Evolutionary conservation across 2,888 invertebrate species (phyloP), one percentile per base, ranked within the genome.

Genomic region (Steromphala cineraria): DNA sequence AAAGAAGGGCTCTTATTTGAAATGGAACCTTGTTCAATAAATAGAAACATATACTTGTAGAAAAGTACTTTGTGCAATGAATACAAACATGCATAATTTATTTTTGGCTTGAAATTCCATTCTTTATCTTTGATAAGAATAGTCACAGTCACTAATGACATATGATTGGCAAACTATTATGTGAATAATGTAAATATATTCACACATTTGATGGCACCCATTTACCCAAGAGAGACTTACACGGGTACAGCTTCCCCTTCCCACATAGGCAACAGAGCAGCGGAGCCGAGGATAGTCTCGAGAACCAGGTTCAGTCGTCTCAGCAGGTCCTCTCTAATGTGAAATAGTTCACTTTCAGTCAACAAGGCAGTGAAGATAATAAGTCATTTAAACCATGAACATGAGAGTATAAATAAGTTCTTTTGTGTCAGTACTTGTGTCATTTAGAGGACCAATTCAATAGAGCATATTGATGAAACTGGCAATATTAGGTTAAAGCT

Each of bases 241-340:
- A 71, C 71, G n/a, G 71, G 40, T 24, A 94, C 87, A 21, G 92
- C 87, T 40, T 93, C 92, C 91, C 96, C 96, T 36, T 96, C 94
- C 94, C 96, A 96, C 80, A 95, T 93, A 2, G 97, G 97, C 81
- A 97, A 93, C 80, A 96, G 94, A 77, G 94, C 94, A 78, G 96
- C 95, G 24, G 94, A 92, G 78, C 96, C 96, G 1, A 95, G 95
- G 82, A 97, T 90, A 67, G 95, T 94, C 13, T 96, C 95, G 78
- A 95, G 94, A 0, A 97, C 94, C 24, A 97, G 95, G 87, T 94
- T 95, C 84, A 98, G 94, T 76, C 95, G 95, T 55, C 95, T 94
- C 76, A 96, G 93, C 71, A 97, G 94, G 79, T 96, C 95, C 81
- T 96, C 96, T 77, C 96, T 95, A 88, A n/a, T 93, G 92, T 55